Percentiles rank a stretch among this genome's conserved stretches.
Evolutionary conservation across 2,888 invertebrate genomes (phyloP).

Genomic region (Amblyjoppa proteus): DNA sequence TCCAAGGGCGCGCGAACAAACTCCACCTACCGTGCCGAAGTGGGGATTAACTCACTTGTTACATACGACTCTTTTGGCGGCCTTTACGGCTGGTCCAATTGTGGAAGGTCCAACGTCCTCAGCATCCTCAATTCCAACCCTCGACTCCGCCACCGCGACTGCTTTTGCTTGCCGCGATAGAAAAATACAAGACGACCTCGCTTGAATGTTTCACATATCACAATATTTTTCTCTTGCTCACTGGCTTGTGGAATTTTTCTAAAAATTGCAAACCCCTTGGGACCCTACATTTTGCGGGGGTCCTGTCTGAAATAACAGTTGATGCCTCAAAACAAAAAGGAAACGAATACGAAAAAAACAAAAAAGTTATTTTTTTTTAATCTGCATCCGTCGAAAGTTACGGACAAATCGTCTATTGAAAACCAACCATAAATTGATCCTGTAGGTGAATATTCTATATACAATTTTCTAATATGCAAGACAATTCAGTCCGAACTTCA

Average conservation of each 20-base stretch:
- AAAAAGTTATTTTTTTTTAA: not conserved
- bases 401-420: not conserved
- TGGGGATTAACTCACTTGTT: no score
- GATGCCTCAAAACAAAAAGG: not conserved
- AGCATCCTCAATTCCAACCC: not conserved
- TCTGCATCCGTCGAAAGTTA: not conserved
- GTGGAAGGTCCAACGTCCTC: not conserved
- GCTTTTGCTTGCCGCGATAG: not conserved
- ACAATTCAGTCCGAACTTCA: no score
- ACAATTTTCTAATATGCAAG: not conserved
- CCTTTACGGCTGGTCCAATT: no score
- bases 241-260: not conserved
- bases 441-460: not conserved
- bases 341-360: not conserved
- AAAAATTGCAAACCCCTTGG: not conserved
- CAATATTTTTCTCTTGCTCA: slow-evolving; percentile 4
- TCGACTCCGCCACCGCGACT: not conserved
- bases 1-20: not conserved
- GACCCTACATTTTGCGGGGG: not conserved
- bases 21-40: no score
- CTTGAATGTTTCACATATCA: not conserved
- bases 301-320: not conserved
- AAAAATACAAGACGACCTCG: not conserved
- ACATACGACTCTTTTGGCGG: no score
- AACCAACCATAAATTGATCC: not conserved